Percentiles rank a stretch among this genome's conserved stretches.
These are phyloP conservation scores for Odontamblyopus rebecca DNA, from an alignment of 2,797 vertebrate genomes.

Conservation along the genomic window DNA sequence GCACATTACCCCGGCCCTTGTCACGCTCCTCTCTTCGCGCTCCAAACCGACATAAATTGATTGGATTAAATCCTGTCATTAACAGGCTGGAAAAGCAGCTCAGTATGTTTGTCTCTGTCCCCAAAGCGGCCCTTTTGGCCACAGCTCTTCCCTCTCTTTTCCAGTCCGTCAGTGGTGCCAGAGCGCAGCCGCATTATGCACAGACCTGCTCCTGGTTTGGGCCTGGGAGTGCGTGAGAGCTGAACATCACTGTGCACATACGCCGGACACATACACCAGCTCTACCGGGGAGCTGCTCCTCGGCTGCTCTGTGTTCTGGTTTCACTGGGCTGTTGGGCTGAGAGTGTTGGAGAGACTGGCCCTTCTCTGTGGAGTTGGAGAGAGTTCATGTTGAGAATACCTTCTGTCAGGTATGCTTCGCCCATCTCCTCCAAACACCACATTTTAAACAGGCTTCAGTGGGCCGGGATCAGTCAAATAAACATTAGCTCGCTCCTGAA, in stretches of 20 bases:
- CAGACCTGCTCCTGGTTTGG: conserved; percentile 64
- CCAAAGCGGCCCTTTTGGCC: conserved; percentile 73
- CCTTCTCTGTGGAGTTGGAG: background rate
- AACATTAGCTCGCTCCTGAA: conserved; percentile 43
- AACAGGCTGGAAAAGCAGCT: conserved; percentile 80
- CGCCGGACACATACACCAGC: conserved; percentile 62
- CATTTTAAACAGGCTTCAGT: conserved; percentile 52
- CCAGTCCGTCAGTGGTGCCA: conserved; percentile 68
- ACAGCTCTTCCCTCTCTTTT: conserved; percentile 63
- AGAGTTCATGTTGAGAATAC: conserved; percentile 43
- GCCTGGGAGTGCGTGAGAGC: conserved; percentile 48
- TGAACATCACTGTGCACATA: conserved; percentile 59
- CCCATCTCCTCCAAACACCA: conserved; percentile 39
- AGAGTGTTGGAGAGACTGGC: conserved; percentile 28
- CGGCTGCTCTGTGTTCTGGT: conserved; percentile 45
- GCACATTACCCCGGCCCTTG: conserved; percentile 75
- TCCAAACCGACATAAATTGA: conserved; percentile 80
- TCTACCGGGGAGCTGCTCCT: conserved; percentile 62
- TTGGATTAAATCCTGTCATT: conserved; percentile 82
- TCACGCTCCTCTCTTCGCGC: conserved; percentile 74
- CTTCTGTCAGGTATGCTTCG: conserved; percentile 52
- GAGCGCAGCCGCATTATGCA: conserved; percentile 70
- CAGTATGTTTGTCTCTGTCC: conserved; percentile 76
- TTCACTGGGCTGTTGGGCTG: conserved; percentile 54
- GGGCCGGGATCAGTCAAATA: conserved; percentile 35